Evolutionary conservation across 2,113 vertebrate genomes (phyloP).

Genomic region (Kryptolebias marmoratus): DNA sequence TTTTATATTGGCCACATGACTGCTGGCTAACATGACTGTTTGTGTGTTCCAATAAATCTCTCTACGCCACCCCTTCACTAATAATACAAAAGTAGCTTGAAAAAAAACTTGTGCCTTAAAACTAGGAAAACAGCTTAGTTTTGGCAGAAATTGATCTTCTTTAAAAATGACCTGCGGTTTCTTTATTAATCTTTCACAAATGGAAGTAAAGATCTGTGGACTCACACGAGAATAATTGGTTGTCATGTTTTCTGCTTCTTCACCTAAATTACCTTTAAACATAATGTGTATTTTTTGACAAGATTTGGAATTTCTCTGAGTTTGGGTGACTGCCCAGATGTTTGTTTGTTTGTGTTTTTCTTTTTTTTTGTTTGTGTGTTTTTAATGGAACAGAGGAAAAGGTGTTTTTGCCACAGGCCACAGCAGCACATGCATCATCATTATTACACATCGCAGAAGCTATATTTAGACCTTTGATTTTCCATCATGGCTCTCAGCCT

Average conservation of each 20-base stretch:
- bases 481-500: conserved; percentile 12
- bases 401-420: conserved; percentile 6
- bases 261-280: background rate
- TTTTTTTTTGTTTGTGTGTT: background rate
- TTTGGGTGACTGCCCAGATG: background rate
- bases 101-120: too few species aligned
- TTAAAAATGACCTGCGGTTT: too few species aligned
- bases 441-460: conserved; percentile 32
- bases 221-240: too few species aligned
- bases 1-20: background rate
- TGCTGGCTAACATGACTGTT: too few species aligned
- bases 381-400: conserved; percentile 23
- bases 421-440: conserved; percentile 45
- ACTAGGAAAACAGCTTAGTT: too few species aligned
- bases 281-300: background rate
- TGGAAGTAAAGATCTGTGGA: too few species aligned
- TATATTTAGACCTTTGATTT: conserved; percentile 46
- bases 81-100: too few species aligned
- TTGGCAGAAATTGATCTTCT: too few species aligned
- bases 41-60: too few species aligned
- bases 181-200: too few species aligned
- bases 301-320: background rate
- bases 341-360: background rate
- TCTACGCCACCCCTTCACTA: too few species aligned
- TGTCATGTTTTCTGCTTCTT: too few species aligned